These are phyloP conservation scores for Paramuricea clavata DNA, from an alignment of 92 coral and sea anemone genomes.

Conservation along the genomic window DNA sequence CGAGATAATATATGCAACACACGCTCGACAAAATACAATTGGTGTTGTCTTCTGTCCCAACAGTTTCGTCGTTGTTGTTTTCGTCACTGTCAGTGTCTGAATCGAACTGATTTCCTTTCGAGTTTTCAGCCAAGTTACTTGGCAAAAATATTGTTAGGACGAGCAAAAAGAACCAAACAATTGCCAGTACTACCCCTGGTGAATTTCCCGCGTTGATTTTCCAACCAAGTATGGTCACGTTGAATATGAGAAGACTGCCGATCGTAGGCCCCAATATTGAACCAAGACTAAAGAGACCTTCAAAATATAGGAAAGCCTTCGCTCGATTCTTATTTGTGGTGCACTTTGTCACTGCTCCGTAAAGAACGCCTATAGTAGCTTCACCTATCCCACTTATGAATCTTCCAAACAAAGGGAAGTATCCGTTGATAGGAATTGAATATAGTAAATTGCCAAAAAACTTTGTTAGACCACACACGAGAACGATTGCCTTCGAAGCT, in stretches of 20 bases:
- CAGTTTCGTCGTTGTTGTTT: background rate
- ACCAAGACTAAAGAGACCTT: background rate
- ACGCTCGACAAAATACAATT: background rate
- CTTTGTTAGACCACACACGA: background rate
- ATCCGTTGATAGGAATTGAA: background rate
- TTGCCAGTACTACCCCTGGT: background rate
- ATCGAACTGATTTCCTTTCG: background rate
- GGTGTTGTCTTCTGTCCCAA: background rate
- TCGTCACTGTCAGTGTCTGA: background rate
- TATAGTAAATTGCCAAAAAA: background rate
- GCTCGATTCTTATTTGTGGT: background rate
- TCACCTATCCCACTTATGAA: background rate
- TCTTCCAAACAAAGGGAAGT: conserved; percentile 9
- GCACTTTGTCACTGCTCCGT: no score
- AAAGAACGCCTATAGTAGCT: background rate
- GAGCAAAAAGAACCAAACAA: background rate
- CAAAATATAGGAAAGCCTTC: background rate
- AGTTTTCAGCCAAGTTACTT: background rate
- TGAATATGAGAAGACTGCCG: background rate
- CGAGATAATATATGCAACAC: background rate
- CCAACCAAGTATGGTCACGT: background rate
- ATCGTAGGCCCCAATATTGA: background rate
- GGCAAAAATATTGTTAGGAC: background rate
- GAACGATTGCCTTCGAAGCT: background rate
- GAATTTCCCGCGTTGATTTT: conserved; percentile 14